These are phyloP conservation scores for Trachythela sp. DNA, from an alignment of 64 coral and sea anemone species.

Conservation along the genomic window DNA sequence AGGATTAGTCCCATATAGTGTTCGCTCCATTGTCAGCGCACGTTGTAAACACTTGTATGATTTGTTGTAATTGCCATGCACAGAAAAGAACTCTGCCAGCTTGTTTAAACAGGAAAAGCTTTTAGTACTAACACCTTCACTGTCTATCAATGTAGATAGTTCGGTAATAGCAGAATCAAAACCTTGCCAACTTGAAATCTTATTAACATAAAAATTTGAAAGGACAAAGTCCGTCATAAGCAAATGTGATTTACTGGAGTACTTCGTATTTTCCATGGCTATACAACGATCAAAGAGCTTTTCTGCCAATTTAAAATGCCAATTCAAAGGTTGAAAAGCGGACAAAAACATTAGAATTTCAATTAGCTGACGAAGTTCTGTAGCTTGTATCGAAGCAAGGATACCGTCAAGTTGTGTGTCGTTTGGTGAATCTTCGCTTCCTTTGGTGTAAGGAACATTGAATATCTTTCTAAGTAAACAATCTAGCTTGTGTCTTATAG, in stretches of 20 bases:
- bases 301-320: not conserved
- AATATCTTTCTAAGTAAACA: not conserved
- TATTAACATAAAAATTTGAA: not conserved
- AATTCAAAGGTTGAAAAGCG: not conserved
- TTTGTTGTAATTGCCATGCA: not conserved
- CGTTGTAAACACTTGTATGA: not conserved
- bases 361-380: not conserved
- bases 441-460: not conserved
- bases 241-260: not conserved
- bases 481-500: not conserved
- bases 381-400: not conserved
- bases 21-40: not conserved
- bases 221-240: not conserved
- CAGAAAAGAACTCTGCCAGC: not conserved
- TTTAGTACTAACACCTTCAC: not conserved
- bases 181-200: not conserved
- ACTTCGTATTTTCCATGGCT: not conserved
- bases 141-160: not conserved
- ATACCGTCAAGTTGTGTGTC: not conserved
- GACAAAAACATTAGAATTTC: not conserved
- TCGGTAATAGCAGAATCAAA: not conserved
- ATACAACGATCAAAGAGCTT: not conserved
- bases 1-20: not conserved
- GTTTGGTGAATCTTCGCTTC: not conserved
- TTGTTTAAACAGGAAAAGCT: not conserved